phyloP scores from a whole-genome alignment of 2,888 invertebrate genomes.

The Cephus pygmeus region DNA sequence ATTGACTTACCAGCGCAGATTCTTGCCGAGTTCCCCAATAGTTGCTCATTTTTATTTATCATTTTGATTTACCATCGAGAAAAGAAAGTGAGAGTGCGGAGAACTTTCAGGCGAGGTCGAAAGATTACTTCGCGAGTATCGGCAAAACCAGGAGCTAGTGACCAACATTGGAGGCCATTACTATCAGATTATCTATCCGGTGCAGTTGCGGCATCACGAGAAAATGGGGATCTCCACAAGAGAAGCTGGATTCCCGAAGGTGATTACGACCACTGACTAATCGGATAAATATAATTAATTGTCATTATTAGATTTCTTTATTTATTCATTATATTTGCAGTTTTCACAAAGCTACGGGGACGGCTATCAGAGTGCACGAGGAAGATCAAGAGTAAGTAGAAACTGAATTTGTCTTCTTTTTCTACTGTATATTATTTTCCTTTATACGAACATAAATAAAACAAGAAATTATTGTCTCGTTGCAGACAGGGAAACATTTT shows the following conservation, averaged over 20 bases:
- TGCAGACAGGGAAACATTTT: slow-evolving; percentile 92
- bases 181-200: slow-evolving; percentile 95
- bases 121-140: slow-evolving; percentile 88
- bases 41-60: not conserved
- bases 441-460: not conserved
- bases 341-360: slow-evolving; percentile 65
- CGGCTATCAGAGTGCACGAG: slow-evolving; percentile 67
- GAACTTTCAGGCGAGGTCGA: slow-evolving; percentile 85
- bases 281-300: not conserved
- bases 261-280: slow-evolving; percentile 60
- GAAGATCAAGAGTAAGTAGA: slow-evolving; percentile 71
- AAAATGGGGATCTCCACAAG: slow-evolving; percentile 96
- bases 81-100: slow-evolving; percentile 21
- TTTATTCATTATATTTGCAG: slow-evolving; percentile 33
- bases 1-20: not conserved
- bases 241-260: slow-evolving; percentile 90
- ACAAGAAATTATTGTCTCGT: slow-evolving; percentile 63
- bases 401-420: slow-evolving; percentile 21
- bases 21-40: not conserved
- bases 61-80: not conserved
- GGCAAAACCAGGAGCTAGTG: slow-evolving; percentile 92
- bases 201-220: slow-evolving; percentile 93
- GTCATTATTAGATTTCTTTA: not conserved
- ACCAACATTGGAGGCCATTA: slow-evolving; percentile 91
- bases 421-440: slow-evolving; percentile 30